Base-by-base conservation (phyloP, 2,888 invertebrate species). In the Agrilus biguttatus region DNA sequence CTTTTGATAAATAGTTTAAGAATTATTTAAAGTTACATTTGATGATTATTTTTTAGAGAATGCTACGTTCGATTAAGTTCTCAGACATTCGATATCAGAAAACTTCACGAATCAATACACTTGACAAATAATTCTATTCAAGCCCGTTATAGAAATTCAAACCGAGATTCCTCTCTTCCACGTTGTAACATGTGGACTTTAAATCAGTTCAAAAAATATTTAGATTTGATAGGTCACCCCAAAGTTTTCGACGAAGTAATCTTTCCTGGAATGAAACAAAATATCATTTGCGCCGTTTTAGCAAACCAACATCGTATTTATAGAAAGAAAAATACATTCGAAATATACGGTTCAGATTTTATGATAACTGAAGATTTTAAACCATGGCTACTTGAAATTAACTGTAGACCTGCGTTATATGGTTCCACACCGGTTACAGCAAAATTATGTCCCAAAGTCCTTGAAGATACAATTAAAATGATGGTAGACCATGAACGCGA, bases 321-420 rank as follows among this genome's bases (percentile, higher is more conserved):
- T 33, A 66, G 74, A 14, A 70, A 78, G 47, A 75, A 76, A 55
- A 84, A 85, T 55, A 80, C 83, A 44, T 93, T 91, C 65, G 92
- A 93, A 63, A 61, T 91, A 33, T 92, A 88, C 59, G 93, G 92
- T 6, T 91, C 91, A 41, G 93, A 95, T 67, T 93, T 93, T 61
- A 83, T 93, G 72, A 63, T 93, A 33, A 83, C 86, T 44, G 82
- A 89, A 55, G 80, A 87, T 55, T 85, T 79, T 53, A 75, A 78
- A 47, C 90, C 91, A 0, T 91, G 90, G 83, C 67, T 93, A 47
- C 85, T 95, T 54, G 93, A 95, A 70, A 90, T 93, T 50, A 93
- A 95, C 69, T 84, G 87, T 2, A 82, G 83, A 57, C 92, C 92
- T 0, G 83, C 89, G 63, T 75, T 93, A 65, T 72, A 75, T 47